These are phyloP conservation scores for Cyanoramphus novaezelandiae DNA, from an alignment of 2,113 vertebrate genomes.

Conservation along the genomic window DNA sequence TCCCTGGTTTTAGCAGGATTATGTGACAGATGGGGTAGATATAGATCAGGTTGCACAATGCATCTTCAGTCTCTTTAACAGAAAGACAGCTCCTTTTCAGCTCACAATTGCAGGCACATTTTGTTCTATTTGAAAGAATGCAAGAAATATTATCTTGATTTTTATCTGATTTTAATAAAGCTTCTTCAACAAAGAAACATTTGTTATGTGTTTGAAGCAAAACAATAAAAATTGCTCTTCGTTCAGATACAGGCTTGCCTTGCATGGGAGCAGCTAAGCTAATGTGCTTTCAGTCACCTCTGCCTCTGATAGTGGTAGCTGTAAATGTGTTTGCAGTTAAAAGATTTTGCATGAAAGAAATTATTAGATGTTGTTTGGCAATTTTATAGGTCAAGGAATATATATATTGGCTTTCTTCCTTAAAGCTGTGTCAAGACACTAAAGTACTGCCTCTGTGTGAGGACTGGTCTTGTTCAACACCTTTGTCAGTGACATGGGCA, in stretches of 20 bases:
- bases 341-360: neutral
- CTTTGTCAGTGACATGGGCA: too few species aligned
- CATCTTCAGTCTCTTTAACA: conserved; percentile 77
- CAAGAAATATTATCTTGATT: conserved; percentile 75
- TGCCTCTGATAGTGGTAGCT: neutral
- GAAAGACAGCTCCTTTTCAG: conserved; percentile 61
- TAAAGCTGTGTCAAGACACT: neutral
- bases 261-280: neutral
- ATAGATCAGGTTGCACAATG: conserved; percentile 83
- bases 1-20: conserved; percentile 77
- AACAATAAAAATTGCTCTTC: neutral
- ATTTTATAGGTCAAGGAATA: neutral
- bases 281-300: neutral
- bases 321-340: neutral
- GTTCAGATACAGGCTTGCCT: neutral
- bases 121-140: conserved; percentile 73
- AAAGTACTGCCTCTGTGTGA: neutral
- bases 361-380: neutral
- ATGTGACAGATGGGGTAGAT: conserved; percentile 79
- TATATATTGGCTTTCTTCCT: neutral
- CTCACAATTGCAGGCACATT: conserved; percentile 73
- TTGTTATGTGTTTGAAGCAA: conserved; percentile 45
- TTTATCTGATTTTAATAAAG: conserved; percentile 85
- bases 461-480: too few species aligned
- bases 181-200: conserved; percentile 76